These are phyloP conservation scores for Nettapus auritus DNA, from an alignment of 2,113 vertebrate species.

Conservation along the genomic window DNA sequence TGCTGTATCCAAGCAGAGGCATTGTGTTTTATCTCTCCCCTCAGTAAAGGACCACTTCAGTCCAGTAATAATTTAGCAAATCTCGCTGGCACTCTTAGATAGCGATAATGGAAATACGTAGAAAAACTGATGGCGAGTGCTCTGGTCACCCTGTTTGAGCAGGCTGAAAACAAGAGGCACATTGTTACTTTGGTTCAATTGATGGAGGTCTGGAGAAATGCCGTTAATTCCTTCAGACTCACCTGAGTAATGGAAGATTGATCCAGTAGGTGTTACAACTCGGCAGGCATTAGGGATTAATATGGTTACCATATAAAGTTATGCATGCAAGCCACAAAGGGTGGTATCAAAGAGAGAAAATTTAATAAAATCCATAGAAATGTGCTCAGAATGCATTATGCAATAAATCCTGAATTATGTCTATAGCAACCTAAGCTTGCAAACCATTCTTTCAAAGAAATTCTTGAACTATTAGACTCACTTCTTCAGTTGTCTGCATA, in stretches of 20 bases:
- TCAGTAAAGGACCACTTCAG: background rate
- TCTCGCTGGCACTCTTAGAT: background rate
- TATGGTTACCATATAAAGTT: background rate
- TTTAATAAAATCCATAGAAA: background rate
- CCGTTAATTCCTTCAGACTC: background rate
- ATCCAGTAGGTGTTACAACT: background rate
- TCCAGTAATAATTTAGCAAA: background rate
- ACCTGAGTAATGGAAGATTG: background rate
- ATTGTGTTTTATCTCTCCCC: background rate
- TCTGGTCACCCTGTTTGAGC: background rate
- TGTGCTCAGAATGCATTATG: background rate
- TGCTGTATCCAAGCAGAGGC: background rate
- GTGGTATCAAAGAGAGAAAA: background rate
- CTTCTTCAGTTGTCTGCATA: conserved; percentile 26
- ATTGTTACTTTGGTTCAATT: background rate
- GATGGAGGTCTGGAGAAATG: background rate
- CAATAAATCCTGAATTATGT: background rate
- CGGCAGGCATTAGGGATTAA: background rate
- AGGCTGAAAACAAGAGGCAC: background rate
- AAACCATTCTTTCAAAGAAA: background rate
- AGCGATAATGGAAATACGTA: fast-evolving
- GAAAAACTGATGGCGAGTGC: background rate
- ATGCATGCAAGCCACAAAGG: background rate
- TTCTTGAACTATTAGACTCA: background rate
- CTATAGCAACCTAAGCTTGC: background rate